Base-by-base conservation (phyloP, 2,888 invertebrate species). In the Drosophila macrospina region DNA sequence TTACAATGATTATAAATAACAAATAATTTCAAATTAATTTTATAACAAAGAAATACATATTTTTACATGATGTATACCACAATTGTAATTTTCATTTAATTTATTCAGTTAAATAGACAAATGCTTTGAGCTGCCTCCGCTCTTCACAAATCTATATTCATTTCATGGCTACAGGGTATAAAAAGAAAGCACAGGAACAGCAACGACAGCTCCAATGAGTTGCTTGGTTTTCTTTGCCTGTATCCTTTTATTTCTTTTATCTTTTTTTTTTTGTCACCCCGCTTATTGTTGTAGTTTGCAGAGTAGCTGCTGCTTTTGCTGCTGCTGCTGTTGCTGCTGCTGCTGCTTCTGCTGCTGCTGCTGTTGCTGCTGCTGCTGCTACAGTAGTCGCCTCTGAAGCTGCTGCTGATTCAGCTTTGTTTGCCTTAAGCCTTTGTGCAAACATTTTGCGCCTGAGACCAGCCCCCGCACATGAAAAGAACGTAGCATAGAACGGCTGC, bases 401-500 rank as follows among this genome's bases (percentile, higher is more conserved):
- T 60, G 71, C 67, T 82, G 86, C 87, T 88, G 89, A 89, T 84
- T 88, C 87, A 89, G 87, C 89, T 87, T 89, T 88, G 90, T 89
- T 89, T 88, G 90, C 82, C 80, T 78, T 87, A 89, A 88, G 88
- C 90, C 80, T 87, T 89, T 89, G 86, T 85, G 90, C 89, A 89
- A 89, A 88, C 89, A 88, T 80, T 89, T 89, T 85, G 88, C 85
- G 71, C 79, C 84, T 75, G 74, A 72, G 78, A 71, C 66, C 73
- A 32, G 42, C 36, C 57, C 20, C 24, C 32, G 24, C 39, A 45
- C 26, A 63, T 30, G 59, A 37, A 26, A 62, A 61, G 63, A 68
- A 63, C 37, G 55, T 4, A 32, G 26, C 36, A 36, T 37, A 48
- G 64, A 56, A 39, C 68, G 68, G 70, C 80, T 80, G 77, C 74